A percentile compares a stretch with the other conserved stretches of the same genome.
These are phyloP conservation scores for Sibirionetta formosa DNA, from an alignment of 2,797 vertebrate species.

Conservation along the genomic window DNA sequence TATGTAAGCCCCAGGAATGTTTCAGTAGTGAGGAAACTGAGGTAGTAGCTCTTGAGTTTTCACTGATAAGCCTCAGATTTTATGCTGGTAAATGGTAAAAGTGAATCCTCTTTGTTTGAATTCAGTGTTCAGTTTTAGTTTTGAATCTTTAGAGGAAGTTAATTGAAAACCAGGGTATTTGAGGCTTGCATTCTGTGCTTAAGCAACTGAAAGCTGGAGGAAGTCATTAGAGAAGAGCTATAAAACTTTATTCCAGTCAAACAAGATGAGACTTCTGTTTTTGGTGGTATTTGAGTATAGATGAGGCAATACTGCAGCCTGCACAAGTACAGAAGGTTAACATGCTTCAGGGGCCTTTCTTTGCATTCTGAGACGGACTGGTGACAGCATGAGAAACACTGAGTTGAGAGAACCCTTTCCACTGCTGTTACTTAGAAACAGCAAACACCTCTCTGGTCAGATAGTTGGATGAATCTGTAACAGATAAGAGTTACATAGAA, in stretches of 20 bases:
- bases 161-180: background rate
- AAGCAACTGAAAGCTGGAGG: background rate
- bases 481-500: background rate
- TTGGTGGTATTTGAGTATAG: background rate
- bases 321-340: background rate
- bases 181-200: background rate
- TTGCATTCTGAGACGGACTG: rapidly evolving
- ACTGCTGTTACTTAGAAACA: background rate
- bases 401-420: background rate
- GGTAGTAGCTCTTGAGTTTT: background rate
- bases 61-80: background rate
- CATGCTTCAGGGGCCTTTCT: background rate
- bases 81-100: background rate
- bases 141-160: background rate
- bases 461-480: background rate
- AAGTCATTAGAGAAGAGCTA: background rate
- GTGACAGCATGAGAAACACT: background rate
- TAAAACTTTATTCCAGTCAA: background rate
- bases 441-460: background rate
- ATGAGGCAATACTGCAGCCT: background rate
- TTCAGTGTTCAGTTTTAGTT: background rate
- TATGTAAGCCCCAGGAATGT: background rate
- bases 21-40: background rate
- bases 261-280: background rate
- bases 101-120: background rate